Percentiles rank a stretch among this genome's conserved stretches.
These are phyloP conservation scores for Bruchidius siliquastri DNA, from an alignment of 2,888 invertebrate species.

Conservation along the genomic window DNA sequence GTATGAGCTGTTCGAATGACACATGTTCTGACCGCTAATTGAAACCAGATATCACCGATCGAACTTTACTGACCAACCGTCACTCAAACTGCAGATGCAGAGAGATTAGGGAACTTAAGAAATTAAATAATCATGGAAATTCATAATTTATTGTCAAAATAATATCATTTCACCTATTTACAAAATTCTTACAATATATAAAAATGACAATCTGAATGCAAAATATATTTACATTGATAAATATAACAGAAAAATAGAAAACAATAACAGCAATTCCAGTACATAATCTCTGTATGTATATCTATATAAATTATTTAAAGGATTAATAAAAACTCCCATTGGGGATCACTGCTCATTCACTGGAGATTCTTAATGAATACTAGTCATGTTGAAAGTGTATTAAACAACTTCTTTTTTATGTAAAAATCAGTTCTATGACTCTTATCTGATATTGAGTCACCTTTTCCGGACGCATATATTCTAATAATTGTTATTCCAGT, in stretches of 20 bases:
- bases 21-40: too few species aligned
- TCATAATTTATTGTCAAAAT: constrained; percentile 22
- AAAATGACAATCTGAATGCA: constrained; percentile 23
- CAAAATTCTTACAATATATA: constrained; percentile 21
- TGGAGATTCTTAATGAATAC: neutral
- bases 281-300: neutral
- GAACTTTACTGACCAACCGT: too few species aligned
- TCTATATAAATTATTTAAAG: neutral
- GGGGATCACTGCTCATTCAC: neutral
- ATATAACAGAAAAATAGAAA: constrained; percentile 12
- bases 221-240: constrained; percentile 24
- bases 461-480: too few species aligned
- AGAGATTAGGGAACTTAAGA: too few species aligned
- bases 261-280: constrained; percentile 1
- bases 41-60: too few species aligned
- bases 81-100: too few species aligned
- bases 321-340: neutral
- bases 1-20: too few species aligned
- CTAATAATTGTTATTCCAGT: too few species aligned
- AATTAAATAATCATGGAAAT: constrained; percentile 7
- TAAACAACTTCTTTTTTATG: too few species aligned
- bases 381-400: too few species aligned
- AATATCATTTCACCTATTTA: constrained; percentile 19
- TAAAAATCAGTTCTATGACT: too few species aligned
- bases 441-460: too few species aligned